A percentile compares a stretch with the other conserved stretches of the same genome.
Evolutionary conservation across 1,140 invertebrate species (phyloP).

Genomic region (Brachionus asplanchnoidis): DNA sequence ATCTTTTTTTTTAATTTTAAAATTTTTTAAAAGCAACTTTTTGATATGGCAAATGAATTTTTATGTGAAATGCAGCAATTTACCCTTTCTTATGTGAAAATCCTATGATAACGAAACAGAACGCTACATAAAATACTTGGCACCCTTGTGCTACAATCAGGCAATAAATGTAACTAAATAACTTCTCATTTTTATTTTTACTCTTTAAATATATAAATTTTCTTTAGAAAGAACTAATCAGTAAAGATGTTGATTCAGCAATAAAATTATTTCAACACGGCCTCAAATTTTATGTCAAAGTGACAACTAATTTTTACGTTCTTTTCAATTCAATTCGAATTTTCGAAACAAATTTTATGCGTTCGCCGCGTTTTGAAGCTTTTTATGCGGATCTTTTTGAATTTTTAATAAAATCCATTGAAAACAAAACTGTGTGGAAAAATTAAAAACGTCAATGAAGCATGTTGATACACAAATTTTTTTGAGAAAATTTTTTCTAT

Average conservation of each 20-base stretch:
- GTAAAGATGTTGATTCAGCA: not conserved
- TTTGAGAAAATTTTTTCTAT: constrained; percentile 17
- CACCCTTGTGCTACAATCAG: constrained; percentile 21
- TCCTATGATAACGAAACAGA: constrained; percentile 11
- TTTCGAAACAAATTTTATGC: constrained; percentile 7
- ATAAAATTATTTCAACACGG: constrained; percentile 22
- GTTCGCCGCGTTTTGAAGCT: not conserved
- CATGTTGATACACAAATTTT: not conserved
- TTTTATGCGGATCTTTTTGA: constrained; percentile 19
- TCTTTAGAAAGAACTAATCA: constrained; percentile 23
- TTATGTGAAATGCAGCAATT: not conserved
- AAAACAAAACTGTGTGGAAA: not conserved
- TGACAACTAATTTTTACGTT: not conserved
- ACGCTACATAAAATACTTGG: constrained; percentile 24
- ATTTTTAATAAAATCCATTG: not conserved
- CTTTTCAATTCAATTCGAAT: constrained; percentile 33
- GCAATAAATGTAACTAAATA: constrained; percentile 24
- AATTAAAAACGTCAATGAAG: not conserved
- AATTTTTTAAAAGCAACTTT: not conserved
- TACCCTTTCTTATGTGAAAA: constrained; percentile 22
- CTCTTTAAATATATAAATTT: not conserved
- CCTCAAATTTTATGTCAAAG: constrained; percentile 34
- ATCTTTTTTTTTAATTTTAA: not conserved
- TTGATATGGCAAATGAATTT: not conserved
- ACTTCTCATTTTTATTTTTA: not conserved